Percentiles rank a stretch among this genome's conserved stretches.
Evolutionary conservation across 2,888 invertebrate species (phyloP).

Genomic region (Xanthia icteritia): DNA sequence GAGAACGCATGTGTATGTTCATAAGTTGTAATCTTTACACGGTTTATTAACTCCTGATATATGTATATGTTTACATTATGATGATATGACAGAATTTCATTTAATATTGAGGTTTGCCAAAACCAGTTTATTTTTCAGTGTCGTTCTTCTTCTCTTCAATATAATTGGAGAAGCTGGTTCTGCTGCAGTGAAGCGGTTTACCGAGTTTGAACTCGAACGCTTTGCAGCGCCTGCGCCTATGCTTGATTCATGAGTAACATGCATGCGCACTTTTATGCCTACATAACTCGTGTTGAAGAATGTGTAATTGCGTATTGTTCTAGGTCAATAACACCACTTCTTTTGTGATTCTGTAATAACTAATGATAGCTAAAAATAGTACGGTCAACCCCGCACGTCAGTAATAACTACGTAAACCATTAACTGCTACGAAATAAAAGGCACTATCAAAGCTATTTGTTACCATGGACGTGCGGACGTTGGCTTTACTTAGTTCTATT

Average conservation of each 20-base stretch:
- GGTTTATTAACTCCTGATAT: neutral
- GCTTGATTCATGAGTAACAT: slow-evolving; percentile 58
- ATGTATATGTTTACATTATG: neutral
- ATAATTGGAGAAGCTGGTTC: slow-evolving; percentile 6
- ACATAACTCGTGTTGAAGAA: slow-evolving; percentile 58
- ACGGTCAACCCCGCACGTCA: neutral
- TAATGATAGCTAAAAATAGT: slow-evolving; percentile 30
- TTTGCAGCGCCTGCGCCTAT: slow-evolving; percentile 21
- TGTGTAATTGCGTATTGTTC: slow-evolving; percentile 67
- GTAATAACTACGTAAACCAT: slow-evolving; percentile 7
- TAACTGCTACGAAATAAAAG: slow-evolving; percentile 11
- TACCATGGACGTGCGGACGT: neutral
- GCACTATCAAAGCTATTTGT: neutral
- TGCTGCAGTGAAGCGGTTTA: slow-evolving; percentile 20
- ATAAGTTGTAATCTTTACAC: slow-evolving; percentile 15
- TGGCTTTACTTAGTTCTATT: neutral
- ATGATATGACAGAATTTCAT: neutral
- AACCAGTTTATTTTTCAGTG: slow-evolving; percentile 11
- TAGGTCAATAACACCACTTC: slow-evolving; percentile 62
- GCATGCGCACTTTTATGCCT: slow-evolving; percentile 58
- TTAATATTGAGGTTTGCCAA: slow-evolving; percentile 2
- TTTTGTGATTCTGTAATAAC: slow-evolving; percentile 35
- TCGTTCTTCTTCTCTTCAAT: slow-evolving; percentile 28
- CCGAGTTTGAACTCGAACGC: slow-evolving; percentile 33
- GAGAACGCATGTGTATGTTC: slow-evolving; percentile 17